Percentiles rank a stretch among this genome's conserved stretches.
Evolutionary conservation across 2,113 vertebrate species (phyloP).

Genomic region (Rousettus leschenaultii): DNA sequence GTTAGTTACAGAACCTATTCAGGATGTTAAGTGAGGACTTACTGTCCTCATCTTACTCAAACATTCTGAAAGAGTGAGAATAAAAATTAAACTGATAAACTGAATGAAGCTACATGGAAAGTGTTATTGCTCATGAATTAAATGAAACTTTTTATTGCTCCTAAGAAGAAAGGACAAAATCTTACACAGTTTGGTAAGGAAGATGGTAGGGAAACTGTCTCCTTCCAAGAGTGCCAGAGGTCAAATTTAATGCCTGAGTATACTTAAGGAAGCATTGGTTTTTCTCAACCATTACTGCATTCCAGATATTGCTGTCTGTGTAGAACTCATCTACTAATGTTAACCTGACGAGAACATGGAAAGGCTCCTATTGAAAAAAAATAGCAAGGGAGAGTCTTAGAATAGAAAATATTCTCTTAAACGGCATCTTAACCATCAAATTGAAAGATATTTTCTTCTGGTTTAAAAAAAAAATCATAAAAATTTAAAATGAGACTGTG

Average conservation of each 20-base stretch:
- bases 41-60: not conserved
- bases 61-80: not conserved
- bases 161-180: not conserved
- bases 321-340: not conserved
- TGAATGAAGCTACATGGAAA: not conserved
- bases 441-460: not conserved
- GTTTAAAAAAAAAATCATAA: not conserved
- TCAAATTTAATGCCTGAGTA: not conserved
- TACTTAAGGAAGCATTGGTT: not conserved
- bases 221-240: not conserved
- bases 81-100: conserved; percentile 3
- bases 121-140: not conserved
- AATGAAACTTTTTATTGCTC: not conserved
- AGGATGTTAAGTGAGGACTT: not conserved
- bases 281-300: not conserved
- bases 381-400: not conserved
- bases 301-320: not conserved
- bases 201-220: not conserved
- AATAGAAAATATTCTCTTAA: not conserved
- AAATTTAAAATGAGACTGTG: not conserved
- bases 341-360: not conserved
- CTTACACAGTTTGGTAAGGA: not conserved
- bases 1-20: not conserved
- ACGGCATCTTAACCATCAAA: not conserved
- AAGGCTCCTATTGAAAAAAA: not conserved